A percentile compares a stretch with the other conserved stretches of the same genome.
Conservation (phyloP, 23 tunicate species). For the Oikopleura dioica region DNA sequence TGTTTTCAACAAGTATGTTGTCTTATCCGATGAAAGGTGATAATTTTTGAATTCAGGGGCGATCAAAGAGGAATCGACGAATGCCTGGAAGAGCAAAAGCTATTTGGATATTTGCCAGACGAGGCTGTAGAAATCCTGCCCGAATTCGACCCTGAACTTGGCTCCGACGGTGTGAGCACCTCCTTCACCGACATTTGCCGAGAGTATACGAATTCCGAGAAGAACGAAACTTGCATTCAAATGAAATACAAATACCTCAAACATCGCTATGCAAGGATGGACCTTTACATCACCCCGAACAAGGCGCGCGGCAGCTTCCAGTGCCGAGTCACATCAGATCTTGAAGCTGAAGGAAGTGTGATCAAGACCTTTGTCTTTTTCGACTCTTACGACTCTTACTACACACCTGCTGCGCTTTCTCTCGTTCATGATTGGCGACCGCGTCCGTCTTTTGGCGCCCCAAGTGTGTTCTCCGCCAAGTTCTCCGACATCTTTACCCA, state of each 20-base stretch:
- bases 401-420: neutral
- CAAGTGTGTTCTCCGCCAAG: too few relatives aligned
- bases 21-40: neutral
- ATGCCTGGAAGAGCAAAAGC: neutral
- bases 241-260: too few relatives aligned
- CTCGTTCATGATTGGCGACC: neutral
- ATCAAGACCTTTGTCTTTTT: neutral
- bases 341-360: too few relatives aligned
- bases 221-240: too few relatives aligned
- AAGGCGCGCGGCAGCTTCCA: neutral
- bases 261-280: too few relatives aligned
- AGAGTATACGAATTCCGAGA: too few relatives aligned
- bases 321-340: neutral
- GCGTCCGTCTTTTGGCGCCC: too few relatives aligned
- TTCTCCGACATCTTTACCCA: neutral
- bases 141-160: too few relatives aligned
- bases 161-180: too few relatives aligned
- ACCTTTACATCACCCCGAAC: neutral
- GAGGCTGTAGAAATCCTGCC: neutral
- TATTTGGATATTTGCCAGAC: neutral
- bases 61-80: neutral
- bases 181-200: too few relatives aligned
- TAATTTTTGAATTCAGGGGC: neutral
- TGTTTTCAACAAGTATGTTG: too few relatives aligned
- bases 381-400: neutral